Evolutionary conservation across 2,113 vertebrate genomes (phyloP).

Genomic region (Zingel zingel): DNA sequence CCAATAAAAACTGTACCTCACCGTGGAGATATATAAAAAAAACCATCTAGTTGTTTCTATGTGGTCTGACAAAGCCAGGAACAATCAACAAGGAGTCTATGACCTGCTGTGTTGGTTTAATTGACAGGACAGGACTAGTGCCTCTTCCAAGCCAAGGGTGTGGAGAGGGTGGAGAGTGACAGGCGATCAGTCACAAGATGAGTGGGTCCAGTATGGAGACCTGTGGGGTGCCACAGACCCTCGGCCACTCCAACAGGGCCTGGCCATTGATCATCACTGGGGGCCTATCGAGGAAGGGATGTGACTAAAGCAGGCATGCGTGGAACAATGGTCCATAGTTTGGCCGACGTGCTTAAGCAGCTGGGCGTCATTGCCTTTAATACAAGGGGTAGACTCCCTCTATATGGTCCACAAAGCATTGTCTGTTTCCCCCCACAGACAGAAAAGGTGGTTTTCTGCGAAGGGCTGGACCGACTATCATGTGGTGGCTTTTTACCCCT

Average conservation of each 20-base stretch:
- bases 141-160: slow-evolving; percentile 77
- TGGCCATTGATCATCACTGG: slow-evolving; percentile 82
- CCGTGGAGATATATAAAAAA: not conserved
- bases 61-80: slow-evolving; percentile 52
- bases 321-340: slow-evolving; percentile 85
- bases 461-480: slow-evolving; percentile 77
- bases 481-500: slow-evolving; percentile 80
- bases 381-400: slow-evolving; percentile 81
- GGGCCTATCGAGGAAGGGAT: slow-evolving; percentile 81
- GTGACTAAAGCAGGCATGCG: slow-evolving; percentile 83
- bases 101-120: slow-evolving; percentile 74
- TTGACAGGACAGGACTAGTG: slow-evolving; percentile 67
- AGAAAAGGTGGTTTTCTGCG: slow-evolving; percentile 83
- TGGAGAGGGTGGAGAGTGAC: slow-evolving; percentile 74
- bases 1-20: slow-evolving; percentile 64
- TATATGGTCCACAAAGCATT: slow-evolving; percentile 83
- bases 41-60: slow-evolving; percentile 37
- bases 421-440: slow-evolving; percentile 78
- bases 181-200: slow-evolving; percentile 80
- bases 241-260: slow-evolving; percentile 66
- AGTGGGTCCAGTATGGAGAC: slow-evolving; percentile 77
- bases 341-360: slow-evolving; percentile 85
- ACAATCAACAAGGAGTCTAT: slow-evolving; percentile 51
- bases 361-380: slow-evolving; percentile 85
- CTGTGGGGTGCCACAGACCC: slow-evolving; percentile 77